Conservation (phyloP, 2,888 invertebrate species). For the Patella ulyssiponensis region DNA sequence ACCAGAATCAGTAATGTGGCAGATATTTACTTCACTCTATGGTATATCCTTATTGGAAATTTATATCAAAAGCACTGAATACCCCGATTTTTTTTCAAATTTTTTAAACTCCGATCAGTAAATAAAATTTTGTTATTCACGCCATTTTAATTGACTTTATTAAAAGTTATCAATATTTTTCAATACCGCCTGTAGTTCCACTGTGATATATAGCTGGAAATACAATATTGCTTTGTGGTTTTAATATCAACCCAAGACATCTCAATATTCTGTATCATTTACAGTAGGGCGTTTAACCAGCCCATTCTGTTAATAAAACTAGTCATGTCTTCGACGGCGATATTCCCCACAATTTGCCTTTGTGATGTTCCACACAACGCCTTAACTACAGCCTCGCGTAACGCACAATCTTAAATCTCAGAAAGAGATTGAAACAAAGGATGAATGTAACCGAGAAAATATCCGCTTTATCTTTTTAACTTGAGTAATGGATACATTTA, state of each 20-base stretch:
- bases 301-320: background rate
- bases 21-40: no score
- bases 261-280: conserved; percentile 4
- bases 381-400: background rate
- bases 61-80: no score
- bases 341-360: background rate
- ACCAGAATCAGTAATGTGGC: no score
- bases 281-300: conserved; percentile 3
- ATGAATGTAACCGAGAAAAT: background rate
- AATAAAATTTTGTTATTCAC: no score
- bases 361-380: background rate
- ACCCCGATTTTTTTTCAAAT: no score
- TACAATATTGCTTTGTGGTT: background rate
- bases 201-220: no score
- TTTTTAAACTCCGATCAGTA: no score
- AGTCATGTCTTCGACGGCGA: background rate
- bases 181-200: no score
- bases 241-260: background rate
- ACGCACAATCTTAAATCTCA: background rate
- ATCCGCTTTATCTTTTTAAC: background rate
- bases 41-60: no score
- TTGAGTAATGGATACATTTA: conserved; percentile 6
- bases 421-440: conserved; percentile 2
- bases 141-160: no score
- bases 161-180: no score